Evolutionary conservation across 2,113 vertebrate species (phyloP), one percentile per base, ranked within the genome.

Genomic region (Ascaphus truei): DNA sequence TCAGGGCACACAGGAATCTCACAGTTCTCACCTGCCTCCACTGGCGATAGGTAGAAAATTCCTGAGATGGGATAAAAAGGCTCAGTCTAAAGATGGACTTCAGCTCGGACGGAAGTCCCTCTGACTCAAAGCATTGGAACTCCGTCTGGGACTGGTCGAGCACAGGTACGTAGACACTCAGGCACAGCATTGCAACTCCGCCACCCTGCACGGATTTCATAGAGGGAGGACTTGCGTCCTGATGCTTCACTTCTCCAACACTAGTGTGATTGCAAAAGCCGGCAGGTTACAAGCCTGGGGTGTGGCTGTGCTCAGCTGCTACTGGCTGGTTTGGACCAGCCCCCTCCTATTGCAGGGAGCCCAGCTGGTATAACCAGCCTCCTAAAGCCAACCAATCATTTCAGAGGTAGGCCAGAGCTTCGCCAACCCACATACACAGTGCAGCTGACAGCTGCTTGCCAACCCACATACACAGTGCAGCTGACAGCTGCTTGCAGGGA

Each of bases 51-150:
- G 91, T 90, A 2, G 92, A 92, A 60, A 98, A 91, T 55, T 99
- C 96, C 76, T 92, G 87, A 0, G 95, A 97, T 2, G 96, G 93
- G 41, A 98, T 89, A 22, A 98, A 83, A 45, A 96, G 86, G 63
- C 95, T 97, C 39, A 99, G 84, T 11, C 92, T 88, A 72, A 97
- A 95, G 51, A 97, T 91, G 2, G 95, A 93, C 60, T 97, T 96
- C 57, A 98, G 89, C 31, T 92, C 87, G 0, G 92, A 85, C 0
- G 96, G 95, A 7, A 99, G 90, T 11, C 93, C 91, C 73, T 93
- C 89, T 0, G 96, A 98, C 61, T 99, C 96, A 2, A 98, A 98
- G 72, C 93, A 98, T 26, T 99, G 89, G 74, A 96, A 96, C 69
- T 95, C 95, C 0, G 92, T 39, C 51, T 89, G 90, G 1, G 81